A percentile compares a stretch with the other conserved stretches of the same genome.
Conservation (phyloP, 2,113 vertebrate species). For the Heterotilapia buettikoferi region DNA sequence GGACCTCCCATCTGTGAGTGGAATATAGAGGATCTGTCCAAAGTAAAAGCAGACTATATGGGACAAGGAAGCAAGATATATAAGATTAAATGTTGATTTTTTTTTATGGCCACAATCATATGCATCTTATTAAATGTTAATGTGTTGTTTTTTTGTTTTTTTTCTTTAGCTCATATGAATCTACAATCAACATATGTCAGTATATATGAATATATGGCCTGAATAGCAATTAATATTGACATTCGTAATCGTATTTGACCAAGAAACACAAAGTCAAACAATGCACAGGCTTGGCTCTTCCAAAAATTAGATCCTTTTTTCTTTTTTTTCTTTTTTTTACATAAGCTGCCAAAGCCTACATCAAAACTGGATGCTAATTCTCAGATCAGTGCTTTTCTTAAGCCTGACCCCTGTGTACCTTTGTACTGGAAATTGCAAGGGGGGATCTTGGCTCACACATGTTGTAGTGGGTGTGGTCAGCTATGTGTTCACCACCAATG, state of each 20-base stretch:
- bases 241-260: background rate
- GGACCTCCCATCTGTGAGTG: slow-evolving; percentile 62
- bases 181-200: background rate
- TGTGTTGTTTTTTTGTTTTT: background rate
- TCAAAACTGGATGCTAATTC: background rate
- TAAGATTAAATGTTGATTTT: background rate
- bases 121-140: background rate
- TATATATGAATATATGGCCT: background rate
- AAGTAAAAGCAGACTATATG: background rate
- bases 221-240: background rate
- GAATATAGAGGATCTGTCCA: slow-evolving; percentile 27
- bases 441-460: background rate
- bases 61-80: background rate
- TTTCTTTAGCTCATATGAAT: background rate
- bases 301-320: background rate
- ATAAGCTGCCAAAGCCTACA: background rate
- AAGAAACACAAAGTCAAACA: background rate
- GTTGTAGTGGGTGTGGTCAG: slow-evolving; percentile 42
- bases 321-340: too few relatives aligned
- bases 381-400: background rate
- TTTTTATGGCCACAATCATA: too few relatives aligned
- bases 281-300: background rate
- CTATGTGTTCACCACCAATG: slow-evolving; percentile 21
- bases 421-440: background rate
- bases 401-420: background rate